Percentiles rank a stretch among this genome's conserved stretches.
These are phyloP conservation scores for Phyllotreta striolata DNA, from an alignment of 2,888 invertebrate species.

Conservation along the genomic window DNA sequence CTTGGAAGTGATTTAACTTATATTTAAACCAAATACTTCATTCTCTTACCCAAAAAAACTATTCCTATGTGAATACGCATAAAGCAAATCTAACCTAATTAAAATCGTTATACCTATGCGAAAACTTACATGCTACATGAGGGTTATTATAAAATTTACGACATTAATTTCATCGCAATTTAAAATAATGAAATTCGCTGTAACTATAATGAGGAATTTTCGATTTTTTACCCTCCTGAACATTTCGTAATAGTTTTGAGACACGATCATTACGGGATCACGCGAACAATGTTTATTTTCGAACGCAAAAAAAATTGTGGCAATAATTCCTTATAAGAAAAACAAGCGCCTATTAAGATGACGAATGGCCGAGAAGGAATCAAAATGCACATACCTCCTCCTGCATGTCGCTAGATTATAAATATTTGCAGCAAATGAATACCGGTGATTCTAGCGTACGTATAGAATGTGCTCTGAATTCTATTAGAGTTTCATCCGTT, in stretches of 20 bases:
- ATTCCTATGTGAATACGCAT: too few relatives aligned
- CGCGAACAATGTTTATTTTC: conserved; percentile 51
- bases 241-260: conserved; percentile 28
- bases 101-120: too few relatives aligned
- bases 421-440: conserved; percentile 50
- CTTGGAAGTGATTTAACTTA: conserved; percentile 1
- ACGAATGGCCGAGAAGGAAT: conserved; percentile 54
- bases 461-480: conserved; percentile 57
- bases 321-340: conserved; percentile 53
- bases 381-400: conserved; percentile 56
- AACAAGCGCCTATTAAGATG: conserved; percentile 56
- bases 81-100: too few relatives aligned
- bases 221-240: conserved; percentile 19
- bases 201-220: conserved; percentile 24
- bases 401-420: conserved; percentile 53
- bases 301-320: conserved; percentile 48
- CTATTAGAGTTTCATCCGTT: conserved; percentile 42
- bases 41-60: too few relatives aligned
- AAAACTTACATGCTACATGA: conserved; percentile 5
- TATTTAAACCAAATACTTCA: too few relatives aligned
- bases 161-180: conserved; percentile 4
- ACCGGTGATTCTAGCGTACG: conserved; percentile 53
- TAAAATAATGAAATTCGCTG: conserved; percentile 23
- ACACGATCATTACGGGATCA: conserved; percentile 51
- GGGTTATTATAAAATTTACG: background rate